A percentile compares a stretch with the other conserved stretches of the same genome.
These are phyloP conservation scores for Leucoma salicis DNA, from an alignment of 2,888 invertebrate genomes.

Conservation along the genomic window DNA sequence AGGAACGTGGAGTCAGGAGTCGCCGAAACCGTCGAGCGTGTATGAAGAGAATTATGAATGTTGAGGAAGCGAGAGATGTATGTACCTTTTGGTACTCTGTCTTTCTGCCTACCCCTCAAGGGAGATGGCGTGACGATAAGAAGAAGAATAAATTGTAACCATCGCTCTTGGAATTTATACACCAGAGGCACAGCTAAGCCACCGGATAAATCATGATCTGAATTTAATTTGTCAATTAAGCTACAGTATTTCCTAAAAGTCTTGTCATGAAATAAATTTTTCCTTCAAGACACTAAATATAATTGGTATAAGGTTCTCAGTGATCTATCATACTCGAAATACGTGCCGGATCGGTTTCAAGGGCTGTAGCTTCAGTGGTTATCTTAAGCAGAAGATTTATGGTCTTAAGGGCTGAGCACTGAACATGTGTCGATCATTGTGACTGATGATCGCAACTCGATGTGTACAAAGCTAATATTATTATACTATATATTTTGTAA, in stretches of 20 bases:
- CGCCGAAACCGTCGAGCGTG: too few species aligned
- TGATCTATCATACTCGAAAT: constrained; percentile 23
- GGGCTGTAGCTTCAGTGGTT: constrained; percentile 12
- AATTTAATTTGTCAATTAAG: too few species aligned
- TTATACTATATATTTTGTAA: background rate
- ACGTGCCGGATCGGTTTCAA: constrained; percentile 6
- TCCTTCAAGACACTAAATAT: background rate
- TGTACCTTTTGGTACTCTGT: too few species aligned
- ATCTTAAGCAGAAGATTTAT: constrained; percentile 14
- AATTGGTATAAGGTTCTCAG: constrained; percentile 7
- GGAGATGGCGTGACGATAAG: too few species aligned
- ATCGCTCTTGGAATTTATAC: too few species aligned
- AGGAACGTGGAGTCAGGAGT: too few species aligned
- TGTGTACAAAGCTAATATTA: constrained; percentile 1
- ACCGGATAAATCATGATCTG: too few species aligned
- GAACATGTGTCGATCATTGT: constrained; percentile 30
- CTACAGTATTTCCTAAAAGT: background rate
- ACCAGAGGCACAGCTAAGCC: too few species aligned
- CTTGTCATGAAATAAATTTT: background rate
- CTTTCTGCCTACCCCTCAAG: too few species aligned
- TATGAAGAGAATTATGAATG: too few species aligned
- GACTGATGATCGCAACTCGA: constrained; percentile 16
- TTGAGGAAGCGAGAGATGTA: too few species aligned
- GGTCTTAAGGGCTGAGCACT: constrained; percentile 21
- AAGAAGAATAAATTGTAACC: too few species aligned